Evolutionary conservation across 2,113 vertebrate species (phyloP).

Genomic region (Gila orcuttii): DNA sequence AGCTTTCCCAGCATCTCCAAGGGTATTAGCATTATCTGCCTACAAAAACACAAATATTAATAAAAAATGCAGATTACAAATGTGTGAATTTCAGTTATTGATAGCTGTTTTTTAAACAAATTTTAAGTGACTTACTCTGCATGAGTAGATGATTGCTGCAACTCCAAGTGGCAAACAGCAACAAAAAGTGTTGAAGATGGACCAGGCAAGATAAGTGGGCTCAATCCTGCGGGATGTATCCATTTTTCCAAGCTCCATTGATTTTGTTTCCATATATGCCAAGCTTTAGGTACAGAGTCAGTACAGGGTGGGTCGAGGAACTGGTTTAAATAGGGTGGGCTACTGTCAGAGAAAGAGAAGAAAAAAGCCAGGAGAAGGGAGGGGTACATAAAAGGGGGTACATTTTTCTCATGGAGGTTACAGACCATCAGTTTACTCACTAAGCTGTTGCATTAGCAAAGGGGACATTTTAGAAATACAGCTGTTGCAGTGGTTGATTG

Average conservation of each 20-base stretch:
- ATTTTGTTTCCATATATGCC: neutral
- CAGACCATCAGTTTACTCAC: neutral
- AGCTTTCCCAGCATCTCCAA: slow-evolving; percentile 42
- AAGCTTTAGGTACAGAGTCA: neutral
- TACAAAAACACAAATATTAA: slow-evolving; percentile 23
- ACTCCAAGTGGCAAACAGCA: slow-evolving; percentile 48
- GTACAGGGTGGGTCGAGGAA: neutral
- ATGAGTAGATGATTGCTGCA: slow-evolving; percentile 36
- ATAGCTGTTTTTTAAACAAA: neutral
- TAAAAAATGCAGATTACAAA: neutral
- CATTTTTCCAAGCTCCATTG: neutral
- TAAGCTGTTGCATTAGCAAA: neutral
- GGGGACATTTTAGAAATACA: neutral
- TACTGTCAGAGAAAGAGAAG: neutral
- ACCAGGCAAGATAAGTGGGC: slow-evolving; percentile 47
- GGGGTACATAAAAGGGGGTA: too few species aligned
- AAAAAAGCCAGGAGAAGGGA: neutral
- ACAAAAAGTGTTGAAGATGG: slow-evolving; percentile 48
- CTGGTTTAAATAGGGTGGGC: neutral
- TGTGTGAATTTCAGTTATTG: neutral
- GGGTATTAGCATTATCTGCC: slow-evolving; percentile 46
- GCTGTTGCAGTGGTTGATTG: neutral
- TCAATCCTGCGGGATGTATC: neutral
- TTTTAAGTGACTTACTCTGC: slow-evolving; percentile 23
- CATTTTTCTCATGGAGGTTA: neutral